Percentiles rank a stretch among this genome's conserved stretches.
Conservation (phyloP, 2,797 vertebrate genomes). For the Esox masquinongy region DNA sequence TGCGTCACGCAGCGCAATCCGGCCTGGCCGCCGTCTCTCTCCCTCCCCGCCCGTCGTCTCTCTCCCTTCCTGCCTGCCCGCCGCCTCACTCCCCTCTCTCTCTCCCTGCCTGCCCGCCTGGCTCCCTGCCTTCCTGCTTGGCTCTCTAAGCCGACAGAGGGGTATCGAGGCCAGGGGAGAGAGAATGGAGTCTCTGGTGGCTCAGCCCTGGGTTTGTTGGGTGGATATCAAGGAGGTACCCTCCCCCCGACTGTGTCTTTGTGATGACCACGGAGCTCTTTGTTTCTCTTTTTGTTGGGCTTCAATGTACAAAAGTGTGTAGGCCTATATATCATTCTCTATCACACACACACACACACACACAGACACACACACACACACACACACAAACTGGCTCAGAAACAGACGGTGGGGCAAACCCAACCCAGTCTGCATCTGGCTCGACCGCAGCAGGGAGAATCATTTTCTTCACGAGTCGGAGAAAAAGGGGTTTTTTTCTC, state of each 20-base stretch:
- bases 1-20: constrained; percentile 20
- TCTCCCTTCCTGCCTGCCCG: background rate
- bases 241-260: constrained; percentile 7
- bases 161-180: background rate
- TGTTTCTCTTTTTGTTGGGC: background rate
- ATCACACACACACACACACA: background rate
- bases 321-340: background rate
- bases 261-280: background rate
- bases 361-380: background rate
- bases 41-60: background rate
- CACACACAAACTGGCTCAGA: background rate
- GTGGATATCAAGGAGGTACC: constrained; percentile 19
- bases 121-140: background rate
- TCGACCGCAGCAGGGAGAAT: constrained; percentile 15
- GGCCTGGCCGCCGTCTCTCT: background rate
- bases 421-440: constrained; percentile 23
- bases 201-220: constrained; percentile 19
- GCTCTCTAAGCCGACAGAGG: background rate
- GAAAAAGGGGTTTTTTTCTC: background rate
- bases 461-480: constrained; percentile 14
- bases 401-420: constrained; percentile 26
- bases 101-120: background rate
- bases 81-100: background rate
- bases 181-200: background rate
- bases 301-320: background rate